Evolutionary conservation across 2,113 vertebrate genomes (phyloP).

Genomic region (Poeciliopsis occidentalis): DNA sequence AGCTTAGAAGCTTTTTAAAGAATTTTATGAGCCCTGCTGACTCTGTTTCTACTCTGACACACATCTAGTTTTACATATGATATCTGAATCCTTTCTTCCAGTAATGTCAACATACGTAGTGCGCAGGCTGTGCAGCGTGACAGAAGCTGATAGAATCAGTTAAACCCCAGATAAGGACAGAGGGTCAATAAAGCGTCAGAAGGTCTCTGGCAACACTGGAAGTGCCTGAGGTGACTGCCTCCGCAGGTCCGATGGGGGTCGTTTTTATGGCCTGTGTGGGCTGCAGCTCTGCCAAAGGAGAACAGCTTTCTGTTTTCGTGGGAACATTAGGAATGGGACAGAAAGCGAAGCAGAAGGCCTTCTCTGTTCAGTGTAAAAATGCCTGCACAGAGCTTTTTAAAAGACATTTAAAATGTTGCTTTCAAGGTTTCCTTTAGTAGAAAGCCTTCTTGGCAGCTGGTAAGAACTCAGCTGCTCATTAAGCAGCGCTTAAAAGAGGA

Average conservation of each 20-base stretch:
- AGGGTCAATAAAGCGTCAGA: constrained; percentile 27
- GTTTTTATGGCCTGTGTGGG: constrained; percentile 37
- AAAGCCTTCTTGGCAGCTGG: constrained; percentile 37
- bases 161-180: constrained; percentile 1
- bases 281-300: constrained; percentile 19
- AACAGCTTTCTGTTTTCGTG: constrained; percentile 18
- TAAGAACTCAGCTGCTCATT: constrained; percentile 49
- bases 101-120: not conserved
- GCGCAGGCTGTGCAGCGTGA: not conserved
- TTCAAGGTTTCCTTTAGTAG: constrained; percentile 33
- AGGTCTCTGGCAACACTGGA: constrained; percentile 15
- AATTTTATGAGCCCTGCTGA: not conserved
- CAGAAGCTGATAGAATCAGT: not conserved
- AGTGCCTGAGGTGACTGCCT: constrained; percentile 22
- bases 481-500: constrained; percentile 43
- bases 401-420: constrained; percentile 3
- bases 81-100: not conserved
- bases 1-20: not conserved
- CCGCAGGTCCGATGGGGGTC: constrained; percentile 1
- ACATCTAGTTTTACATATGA: not conserved
- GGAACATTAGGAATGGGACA: constrained; percentile 16
- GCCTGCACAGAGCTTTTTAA: constrained; percentile 20
- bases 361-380: constrained; percentile 30
- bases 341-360: constrained; percentile 37
- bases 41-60: not conserved